Percentiles rank a stretch among this genome's conserved stretches.
These are phyloP conservation scores for Porites lutea DNA, from an alignment of 64 coral and sea anemone species.

Conservation along the genomic window DNA sequence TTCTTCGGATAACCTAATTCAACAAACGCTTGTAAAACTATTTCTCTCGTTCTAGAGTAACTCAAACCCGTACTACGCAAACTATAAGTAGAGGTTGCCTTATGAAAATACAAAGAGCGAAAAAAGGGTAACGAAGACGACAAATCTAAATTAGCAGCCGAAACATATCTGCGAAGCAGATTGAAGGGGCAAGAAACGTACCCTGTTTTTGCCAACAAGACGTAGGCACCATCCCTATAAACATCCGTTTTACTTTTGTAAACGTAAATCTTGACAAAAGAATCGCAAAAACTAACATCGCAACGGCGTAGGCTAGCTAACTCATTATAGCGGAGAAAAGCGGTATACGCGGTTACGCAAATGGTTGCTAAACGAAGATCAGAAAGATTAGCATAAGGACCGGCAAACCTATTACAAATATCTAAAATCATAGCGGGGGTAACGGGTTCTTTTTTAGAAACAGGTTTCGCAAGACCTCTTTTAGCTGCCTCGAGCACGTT, in stretches of 20 bases:
- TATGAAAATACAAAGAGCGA: constrained; percentile 39
- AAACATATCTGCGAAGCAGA: constrained; percentile 39
- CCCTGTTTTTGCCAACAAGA: no score
- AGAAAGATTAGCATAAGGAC: no score
- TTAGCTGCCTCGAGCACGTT: no score
- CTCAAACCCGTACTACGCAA: constrained; percentile 14
- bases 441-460: no score
- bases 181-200: no score
- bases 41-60: constrained; percentile 1
- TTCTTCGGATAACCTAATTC: constrained; percentile 36
- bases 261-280: no score
- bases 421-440: no score
- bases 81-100: constrained; percentile 36
- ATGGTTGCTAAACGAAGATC: neutral
- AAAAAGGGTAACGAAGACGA: constrained; percentile 34
- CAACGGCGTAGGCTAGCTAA: constrained; percentile 21
- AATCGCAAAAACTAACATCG: constrained; percentile 38
- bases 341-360: neutral
- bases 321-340: constrained; percentile 12
- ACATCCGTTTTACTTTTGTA: no score
- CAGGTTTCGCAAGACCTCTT: no score
- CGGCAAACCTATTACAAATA: no score
- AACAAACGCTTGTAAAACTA: constrained; percentile 45
- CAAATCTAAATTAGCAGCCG: constrained; percentile 40
- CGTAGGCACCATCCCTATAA: no score